These are phyloP conservation scores for Meleagris gallopavo DNA, from an alignment of 2,113 vertebrate genomes.

Conservation along the genomic window DNA sequence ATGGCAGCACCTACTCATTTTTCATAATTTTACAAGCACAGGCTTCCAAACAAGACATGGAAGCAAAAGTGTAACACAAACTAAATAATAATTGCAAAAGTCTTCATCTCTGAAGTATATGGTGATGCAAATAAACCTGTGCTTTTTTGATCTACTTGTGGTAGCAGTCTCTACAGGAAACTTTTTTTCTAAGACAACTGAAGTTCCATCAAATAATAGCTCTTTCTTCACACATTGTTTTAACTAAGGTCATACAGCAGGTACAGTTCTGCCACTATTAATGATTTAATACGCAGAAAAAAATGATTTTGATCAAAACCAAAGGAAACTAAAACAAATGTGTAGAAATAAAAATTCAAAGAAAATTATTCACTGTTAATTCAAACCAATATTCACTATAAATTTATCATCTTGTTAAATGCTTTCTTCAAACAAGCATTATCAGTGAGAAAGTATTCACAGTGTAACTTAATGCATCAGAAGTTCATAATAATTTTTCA, in stretches of 20 bases:
- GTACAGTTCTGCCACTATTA: not conserved
- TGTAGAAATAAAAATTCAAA: not conserved
- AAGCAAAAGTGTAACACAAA: not conserved
- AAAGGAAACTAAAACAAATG: not conserved
- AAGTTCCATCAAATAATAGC: not conserved
- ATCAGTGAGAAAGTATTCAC: not conserved
- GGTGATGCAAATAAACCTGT: not conserved
- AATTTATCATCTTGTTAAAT: not conserved
- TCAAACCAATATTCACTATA: not conserved
- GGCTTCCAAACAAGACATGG: not conserved
- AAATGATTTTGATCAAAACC: not conserved
- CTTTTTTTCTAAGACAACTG: not conserved
- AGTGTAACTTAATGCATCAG: not conserved
- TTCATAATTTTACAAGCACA: not conserved
- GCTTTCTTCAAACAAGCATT: not conserved
- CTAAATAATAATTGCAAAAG: not conserved
- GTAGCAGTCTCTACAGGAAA: not conserved
- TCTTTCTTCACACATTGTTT: not conserved
- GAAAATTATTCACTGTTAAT: not conserved
- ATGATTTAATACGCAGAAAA: not conserved
- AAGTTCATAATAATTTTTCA: not conserved
- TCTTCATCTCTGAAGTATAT: not conserved
- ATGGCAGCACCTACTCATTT: constrained; percentile 71
- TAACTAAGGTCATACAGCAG: not conserved
- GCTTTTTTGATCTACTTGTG: not conserved